A percentile compares a stretch with the other conserved stretches of the same genome.
Conservation (phyloP, 2,797 vertebrate genomes). For the Microhierax caerulescens region DNA sequence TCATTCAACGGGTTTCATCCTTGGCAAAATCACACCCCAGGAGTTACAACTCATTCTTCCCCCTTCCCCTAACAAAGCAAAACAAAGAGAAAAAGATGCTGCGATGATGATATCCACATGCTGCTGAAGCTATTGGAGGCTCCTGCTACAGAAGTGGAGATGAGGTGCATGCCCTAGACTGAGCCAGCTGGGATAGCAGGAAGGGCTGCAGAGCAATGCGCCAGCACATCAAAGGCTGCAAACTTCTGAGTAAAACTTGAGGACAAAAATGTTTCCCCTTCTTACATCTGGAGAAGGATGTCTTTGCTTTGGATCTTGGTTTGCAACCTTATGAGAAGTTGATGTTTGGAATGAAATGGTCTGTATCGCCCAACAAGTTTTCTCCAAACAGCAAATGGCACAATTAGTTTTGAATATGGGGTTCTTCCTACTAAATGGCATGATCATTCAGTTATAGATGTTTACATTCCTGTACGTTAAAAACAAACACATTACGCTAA, state of each 20-base stretch:
- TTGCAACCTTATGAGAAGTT: not conserved
- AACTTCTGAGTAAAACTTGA: not conserved
- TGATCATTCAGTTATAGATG: not conserved
- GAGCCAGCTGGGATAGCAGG: not conserved
- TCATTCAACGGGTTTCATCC: not conserved
- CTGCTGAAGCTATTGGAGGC: not conserved
- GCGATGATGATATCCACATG: no score
- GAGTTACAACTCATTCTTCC: not conserved
- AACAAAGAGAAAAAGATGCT: not conserved
- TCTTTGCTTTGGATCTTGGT: not conserved
- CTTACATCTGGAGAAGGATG: fast-evolving
- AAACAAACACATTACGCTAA: not conserved
- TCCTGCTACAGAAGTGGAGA: not conserved
- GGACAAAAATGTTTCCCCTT: not conserved
- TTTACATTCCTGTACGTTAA: not conserved
- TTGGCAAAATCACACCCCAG: not conserved
- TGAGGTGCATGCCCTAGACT: not conserved
- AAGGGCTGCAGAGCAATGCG: not conserved
- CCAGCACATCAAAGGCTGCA: not conserved
- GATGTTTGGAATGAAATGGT: not conserved
- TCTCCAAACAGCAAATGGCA: not conserved
- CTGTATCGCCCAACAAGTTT: not conserved
- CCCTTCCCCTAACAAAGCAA: not conserved
- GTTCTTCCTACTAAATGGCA: not conserved
- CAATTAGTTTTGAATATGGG: not conserved